A percentile compares a stretch with the other conserved stretches of the same genome.
phyloP scores from a whole-genome alignment of 2,797 vertebrate species.

The Chaetodon trifasciatus region DNA sequence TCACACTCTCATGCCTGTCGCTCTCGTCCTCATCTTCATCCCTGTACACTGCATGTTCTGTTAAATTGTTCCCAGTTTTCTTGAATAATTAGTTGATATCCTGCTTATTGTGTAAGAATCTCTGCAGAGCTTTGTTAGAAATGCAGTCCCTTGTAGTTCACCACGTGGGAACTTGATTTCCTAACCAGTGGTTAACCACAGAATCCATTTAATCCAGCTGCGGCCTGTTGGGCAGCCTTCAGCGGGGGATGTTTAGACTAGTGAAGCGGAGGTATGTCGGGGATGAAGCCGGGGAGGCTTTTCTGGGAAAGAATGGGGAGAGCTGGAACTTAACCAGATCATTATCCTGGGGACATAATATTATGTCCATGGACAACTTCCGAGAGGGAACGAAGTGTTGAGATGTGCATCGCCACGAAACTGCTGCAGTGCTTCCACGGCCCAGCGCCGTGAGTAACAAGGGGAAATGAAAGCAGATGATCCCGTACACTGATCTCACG shows the following conservation, averaged over 20 bases:
- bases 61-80: not conserved
- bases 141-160: not conserved
- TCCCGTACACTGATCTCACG: not conserved
- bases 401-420: conserved; percentile 16
- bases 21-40: not conserved
- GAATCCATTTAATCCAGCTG: conserved; percentile 18
- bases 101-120: not conserved
- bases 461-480: conserved; percentile 33
- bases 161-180: conserved; percentile 22
- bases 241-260: conserved; percentile 5
- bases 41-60: not conserved
- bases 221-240: not conserved
- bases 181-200: conserved; percentile 22
- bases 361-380: conserved; percentile 4
- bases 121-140: not conserved
- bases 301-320: not conserved
- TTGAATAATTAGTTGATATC: conserved; percentile 1
- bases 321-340: conserved; percentile 27
- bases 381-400: conserved; percentile 15
- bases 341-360: conserved; percentile 23
- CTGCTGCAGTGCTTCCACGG: not conserved
- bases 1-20: not conserved
- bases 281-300: conserved; percentile 6
- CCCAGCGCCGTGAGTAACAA: not conserved
- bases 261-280: not conserved